A percentile compares a stretch with the other conserved stretches of the same genome.
Conservation (phyloP, 2,888 invertebrate genomes). For the Plebejus argus region DNA sequence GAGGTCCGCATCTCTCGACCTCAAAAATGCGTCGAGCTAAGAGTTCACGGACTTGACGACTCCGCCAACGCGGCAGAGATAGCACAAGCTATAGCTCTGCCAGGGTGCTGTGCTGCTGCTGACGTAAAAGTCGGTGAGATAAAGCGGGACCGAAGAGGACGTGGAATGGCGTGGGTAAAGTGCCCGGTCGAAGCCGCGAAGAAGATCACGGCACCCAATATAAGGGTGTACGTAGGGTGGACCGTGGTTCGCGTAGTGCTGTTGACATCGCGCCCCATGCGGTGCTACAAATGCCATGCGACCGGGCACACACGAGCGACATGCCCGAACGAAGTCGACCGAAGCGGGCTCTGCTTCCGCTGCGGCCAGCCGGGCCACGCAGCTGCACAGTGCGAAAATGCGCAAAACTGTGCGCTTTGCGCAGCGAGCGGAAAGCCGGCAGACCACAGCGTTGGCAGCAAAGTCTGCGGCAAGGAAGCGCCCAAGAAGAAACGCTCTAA, state of each 20-base stretch:
- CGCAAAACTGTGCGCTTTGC: not conserved
- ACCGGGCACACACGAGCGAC: too few relatives aligned
- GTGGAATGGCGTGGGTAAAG: not conserved
- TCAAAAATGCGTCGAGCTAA: slow-evolving; percentile 33
- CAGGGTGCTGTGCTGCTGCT: not conserved
- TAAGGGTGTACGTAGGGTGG: too few relatives aligned
- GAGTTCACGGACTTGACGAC: slow-evolving; percentile 35
- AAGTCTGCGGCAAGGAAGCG: too few relatives aligned
- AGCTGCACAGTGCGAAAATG: not conserved
- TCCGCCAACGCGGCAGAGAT: slow-evolving; percentile 29
- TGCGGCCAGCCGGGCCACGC: slow-evolving; percentile 41
- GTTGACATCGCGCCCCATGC: slow-evolving; percentile 12
- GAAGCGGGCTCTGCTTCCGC: slow-evolving; percentile 31
- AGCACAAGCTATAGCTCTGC: not conserved
- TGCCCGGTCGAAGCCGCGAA: slow-evolving; percentile 10
- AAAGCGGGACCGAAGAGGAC: not conserved
- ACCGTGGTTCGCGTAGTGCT: not conserved
- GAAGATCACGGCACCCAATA: not conserved
- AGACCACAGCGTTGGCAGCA: too few relatives aligned
- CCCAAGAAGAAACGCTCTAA: too few relatives aligned
- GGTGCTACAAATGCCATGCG: too few relatives aligned
- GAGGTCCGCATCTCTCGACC: slow-evolving; percentile 36
- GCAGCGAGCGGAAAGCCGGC: too few relatives aligned
- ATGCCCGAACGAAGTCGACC: too few relatives aligned
- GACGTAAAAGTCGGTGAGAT: not conserved